Conservation (phyloP, 2,113 vertebrate genomes). For the Cardinalis cardinalis region DNA sequence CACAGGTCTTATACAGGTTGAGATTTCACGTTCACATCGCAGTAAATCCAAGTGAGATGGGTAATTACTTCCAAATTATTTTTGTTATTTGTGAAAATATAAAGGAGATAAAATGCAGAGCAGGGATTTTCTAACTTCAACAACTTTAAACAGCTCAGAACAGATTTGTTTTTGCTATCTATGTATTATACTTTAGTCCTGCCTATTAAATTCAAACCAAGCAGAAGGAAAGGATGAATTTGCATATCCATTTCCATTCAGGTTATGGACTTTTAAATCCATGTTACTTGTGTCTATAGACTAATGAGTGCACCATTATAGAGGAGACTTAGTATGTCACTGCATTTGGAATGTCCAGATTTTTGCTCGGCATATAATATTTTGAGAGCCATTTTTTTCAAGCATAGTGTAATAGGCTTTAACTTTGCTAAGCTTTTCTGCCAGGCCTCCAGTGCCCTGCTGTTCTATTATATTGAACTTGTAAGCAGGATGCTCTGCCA, state of each 20-base stretch:
- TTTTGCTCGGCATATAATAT: slow-evolving; percentile 72
- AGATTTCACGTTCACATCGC: neutral
- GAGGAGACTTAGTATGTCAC: slow-evolving; percentile 65
- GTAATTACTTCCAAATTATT: neutral
- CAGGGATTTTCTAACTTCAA: neutral
- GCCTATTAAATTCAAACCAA: slow-evolving; percentile 49
- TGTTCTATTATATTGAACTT: slow-evolving; percentile 96
- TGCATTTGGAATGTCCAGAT: slow-evolving; percentile 82
- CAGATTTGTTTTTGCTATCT: slow-evolving; percentile 18
- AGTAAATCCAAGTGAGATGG: neutral
- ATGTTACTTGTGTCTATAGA: slow-evolving; percentile 42
- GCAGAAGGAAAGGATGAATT: slow-evolving; percentile 61
- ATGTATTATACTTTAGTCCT: slow-evolving; percentile 20
- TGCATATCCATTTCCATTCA: slow-evolving; percentile 70
- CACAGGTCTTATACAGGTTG: neutral
- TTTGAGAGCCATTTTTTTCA: slow-evolving; percentile 79
- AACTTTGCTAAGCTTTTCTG: slow-evolving; percentile 98
- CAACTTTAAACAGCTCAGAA: neutral
- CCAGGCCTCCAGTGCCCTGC: slow-evolving; percentile 89
- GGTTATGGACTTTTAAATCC: slow-evolving; percentile 69
- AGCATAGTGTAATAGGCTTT: slow-evolving; percentile 92
- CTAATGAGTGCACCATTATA: slow-evolving; percentile 64
- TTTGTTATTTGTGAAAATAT: slow-evolving; percentile 20
- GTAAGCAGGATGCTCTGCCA: slow-evolving; percentile 85
- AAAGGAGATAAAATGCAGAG: neutral